Evolutionary conservation across 2,888 invertebrate species (phyloP).

Genomic region (Sarcophaga rosellei): DNA sequence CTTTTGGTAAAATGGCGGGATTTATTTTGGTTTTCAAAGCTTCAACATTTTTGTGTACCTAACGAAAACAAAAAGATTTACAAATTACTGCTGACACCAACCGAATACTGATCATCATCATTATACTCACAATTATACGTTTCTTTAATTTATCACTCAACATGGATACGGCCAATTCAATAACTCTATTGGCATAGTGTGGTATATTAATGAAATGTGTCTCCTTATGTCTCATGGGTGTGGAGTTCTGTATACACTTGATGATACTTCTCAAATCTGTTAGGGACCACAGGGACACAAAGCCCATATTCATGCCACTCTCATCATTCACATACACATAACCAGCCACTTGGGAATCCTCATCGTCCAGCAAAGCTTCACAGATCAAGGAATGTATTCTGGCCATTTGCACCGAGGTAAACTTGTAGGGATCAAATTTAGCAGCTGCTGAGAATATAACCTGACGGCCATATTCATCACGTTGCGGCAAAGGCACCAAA

Average conservation of each 20-base stretch:
- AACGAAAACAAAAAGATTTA: neutral
- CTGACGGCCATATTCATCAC: constrained; percentile 88
- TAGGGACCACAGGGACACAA: constrained; percentile 91
- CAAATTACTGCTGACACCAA: too few species aligned
- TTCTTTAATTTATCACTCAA: constrained; percentile 92
- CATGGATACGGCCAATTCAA: constrained; percentile 91
- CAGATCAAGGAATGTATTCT: constrained; percentile 92
- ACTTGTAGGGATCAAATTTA: constrained; percentile 89
- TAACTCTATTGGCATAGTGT: constrained; percentile 89
- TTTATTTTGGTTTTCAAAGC: constrained; percentile 88
- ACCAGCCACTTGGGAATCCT: constrained; percentile 90
- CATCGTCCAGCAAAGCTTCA: constrained; percentile 92
- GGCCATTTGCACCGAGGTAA: constrained; percentile 91
- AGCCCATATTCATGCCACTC: constrained; percentile 91
- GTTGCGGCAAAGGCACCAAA: constrained; percentile 87
- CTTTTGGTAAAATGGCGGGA: constrained; percentile 90
- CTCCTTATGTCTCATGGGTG: constrained; percentile 94
- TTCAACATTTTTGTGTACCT: constrained; percentile 89
- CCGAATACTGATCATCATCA: neutral
- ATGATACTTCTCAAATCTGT: constrained; percentile 89
- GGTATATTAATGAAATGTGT: constrained; percentile 94
- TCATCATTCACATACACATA: constrained; percentile 93
- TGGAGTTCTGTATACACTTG: constrained; percentile 91
- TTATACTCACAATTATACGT: constrained; percentile 87
- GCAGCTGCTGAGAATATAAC: constrained; percentile 91